Evolutionary conservation across 2,888 invertebrate species (phyloP), one percentile per base, ranked within the genome.

Genomic region (Melanostoma mellinum): DNA sequence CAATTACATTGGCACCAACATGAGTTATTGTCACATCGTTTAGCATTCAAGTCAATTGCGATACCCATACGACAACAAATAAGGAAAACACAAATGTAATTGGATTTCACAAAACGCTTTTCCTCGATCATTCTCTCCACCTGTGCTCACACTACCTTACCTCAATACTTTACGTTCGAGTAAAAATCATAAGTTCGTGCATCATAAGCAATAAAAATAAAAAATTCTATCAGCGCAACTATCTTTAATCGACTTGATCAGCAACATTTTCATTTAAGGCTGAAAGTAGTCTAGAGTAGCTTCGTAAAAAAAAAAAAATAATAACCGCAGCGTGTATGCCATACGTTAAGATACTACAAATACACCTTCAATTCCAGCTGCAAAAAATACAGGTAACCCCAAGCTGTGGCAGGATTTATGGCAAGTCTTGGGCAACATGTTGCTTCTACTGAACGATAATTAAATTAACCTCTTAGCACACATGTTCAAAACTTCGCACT

Each of bases 31-130:
- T 60, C 71, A 60, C 52, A 63, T 56, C 32, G 68, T 68, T 68
- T 68, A 38, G 67, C 58, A 56, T 44, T 58, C 32, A 72, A 69
- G 48, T 69, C 69, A 58, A 48, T 61, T 55, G 63, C 46, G 30
- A 38, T 33, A 9, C 33, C 33, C 50, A 67, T 40, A 30, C 2
- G 20, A 53, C 33, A 44, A n/a, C 42, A 44, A 44, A 36, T 46
- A 61, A 40, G 40, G 38, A 55, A 56, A 68, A 46, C 58, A 53
- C 42, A 60, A 35, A 46, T 46, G 30, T 72, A 78, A 78, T 78
- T 78, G 78, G 78, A 78, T 78, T 78, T 67, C 53, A 33, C 36
- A 55, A 73, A 78, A 78, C 40, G 10, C 20, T 67, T 75, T 42
- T 42, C 36, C 35, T 33, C 30, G 35, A 4, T 20, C 38, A 9